These are phyloP conservation scores for Hippasteria phrygiana DNA, from an alignment of 53 echinoderm and acorn worm genomes.

Conservation along the genomic window DNA sequence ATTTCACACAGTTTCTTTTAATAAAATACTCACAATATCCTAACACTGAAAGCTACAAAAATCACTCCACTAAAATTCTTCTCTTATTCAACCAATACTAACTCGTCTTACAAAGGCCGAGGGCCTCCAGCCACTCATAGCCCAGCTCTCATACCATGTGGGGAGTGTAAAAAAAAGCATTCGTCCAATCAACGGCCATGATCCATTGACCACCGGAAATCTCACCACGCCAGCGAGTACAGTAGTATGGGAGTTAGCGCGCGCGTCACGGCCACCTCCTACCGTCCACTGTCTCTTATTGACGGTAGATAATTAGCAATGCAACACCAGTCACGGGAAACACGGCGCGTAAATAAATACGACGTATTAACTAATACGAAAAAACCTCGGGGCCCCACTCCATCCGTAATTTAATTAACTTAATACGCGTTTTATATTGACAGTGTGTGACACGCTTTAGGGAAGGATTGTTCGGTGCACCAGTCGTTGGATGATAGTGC, in stretches of 20 bases:
- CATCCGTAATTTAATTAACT: conserved; percentile 51
- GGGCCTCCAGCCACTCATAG: conserved; percentile 26
- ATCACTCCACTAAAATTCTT: neutral
- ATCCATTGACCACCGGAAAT: neutral
- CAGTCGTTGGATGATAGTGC: conserved; percentile 21
- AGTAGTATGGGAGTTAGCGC: neutral
- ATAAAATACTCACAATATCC: neutral
- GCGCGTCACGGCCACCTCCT: neutral
- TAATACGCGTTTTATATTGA: conserved; percentile 56
- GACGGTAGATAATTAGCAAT: conserved; percentile 28
- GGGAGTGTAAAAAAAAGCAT: neutral
- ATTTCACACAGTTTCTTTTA: too few species aligned
- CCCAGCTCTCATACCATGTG: neutral
- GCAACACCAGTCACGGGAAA: conserved; percentile 35
- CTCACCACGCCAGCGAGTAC: neutral
- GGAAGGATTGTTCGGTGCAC: conserved; percentile 6
- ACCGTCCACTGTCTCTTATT: conserved; percentile 8
- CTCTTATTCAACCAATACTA: neutral
- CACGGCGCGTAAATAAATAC: conserved; percentile 4
- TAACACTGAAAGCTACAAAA: neutral
- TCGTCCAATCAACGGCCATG: neutral
- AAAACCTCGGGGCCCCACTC: conserved; percentile 2
- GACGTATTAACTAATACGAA: conserved; percentile 42
- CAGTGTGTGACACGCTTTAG: conserved; percentile 19
- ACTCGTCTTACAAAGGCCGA: conserved; percentile 2